Evolutionary conservation across 2,797 vertebrate species (phyloP).

Genomic region (Odontamblyopus lacepedii): DNA sequence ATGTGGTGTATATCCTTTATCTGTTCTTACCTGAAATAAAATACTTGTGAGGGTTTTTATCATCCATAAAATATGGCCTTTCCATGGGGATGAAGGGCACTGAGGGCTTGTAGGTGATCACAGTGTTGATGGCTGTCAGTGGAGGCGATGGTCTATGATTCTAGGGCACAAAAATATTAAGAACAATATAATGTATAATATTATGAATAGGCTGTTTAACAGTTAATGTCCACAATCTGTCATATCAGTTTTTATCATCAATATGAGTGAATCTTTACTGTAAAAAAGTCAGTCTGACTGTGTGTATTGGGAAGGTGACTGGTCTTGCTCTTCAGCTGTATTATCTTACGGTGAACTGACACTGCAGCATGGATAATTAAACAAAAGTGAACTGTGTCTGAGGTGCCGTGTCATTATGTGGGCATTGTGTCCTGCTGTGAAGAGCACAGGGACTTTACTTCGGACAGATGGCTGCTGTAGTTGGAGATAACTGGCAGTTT

Average conservation of each 20-base stretch:
- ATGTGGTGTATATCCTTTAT: not conserved
- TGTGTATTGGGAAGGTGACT: conserved; percentile 17
- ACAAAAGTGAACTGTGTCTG: conserved; percentile 29
- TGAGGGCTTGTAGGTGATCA: conserved; percentile 26
- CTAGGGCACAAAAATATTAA: conserved; percentile 28
- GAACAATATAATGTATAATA: too few relatives aligned
- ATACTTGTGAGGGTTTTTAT: conserved; percentile 77
- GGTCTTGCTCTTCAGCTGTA: conserved; percentile 9
- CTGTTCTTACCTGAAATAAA: conserved; percentile 80
- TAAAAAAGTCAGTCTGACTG: conserved; percentile 21
- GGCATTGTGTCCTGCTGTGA: not conserved
- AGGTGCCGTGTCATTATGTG: conserved; percentile 13
- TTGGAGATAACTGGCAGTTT: conserved; percentile 19
- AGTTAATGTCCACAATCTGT: not conserved
- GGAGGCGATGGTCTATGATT: conserved; percentile 42
- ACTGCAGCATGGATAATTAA: conserved; percentile 68
- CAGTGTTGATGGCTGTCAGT: conserved; percentile 42
- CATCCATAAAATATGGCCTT: conserved; percentile 78
- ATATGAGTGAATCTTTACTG: conserved; percentile 30
- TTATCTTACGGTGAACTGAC: conserved; percentile 46
- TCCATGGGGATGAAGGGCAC: conserved; percentile 37
- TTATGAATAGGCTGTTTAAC: not conserved
- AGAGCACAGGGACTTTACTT: conserved; percentile 41
- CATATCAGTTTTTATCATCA: not conserved
- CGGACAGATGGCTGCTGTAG: conserved; percentile 26